Base-by-base conservation (phyloP, 2,888 invertebrate species). In the Eupithecia abbreviata region DNA sequence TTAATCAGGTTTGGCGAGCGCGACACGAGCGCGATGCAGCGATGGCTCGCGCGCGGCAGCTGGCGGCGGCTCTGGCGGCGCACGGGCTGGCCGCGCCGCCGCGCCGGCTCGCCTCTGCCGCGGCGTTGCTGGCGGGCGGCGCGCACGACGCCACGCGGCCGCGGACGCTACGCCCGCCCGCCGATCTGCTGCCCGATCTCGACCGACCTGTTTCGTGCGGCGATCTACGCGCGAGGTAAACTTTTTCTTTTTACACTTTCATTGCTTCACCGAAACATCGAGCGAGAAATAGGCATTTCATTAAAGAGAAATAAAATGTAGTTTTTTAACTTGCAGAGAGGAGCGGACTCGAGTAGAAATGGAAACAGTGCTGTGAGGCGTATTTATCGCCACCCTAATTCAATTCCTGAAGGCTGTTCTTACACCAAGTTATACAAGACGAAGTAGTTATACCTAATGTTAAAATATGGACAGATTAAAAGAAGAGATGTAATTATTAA, bases 21-120 rank as follows among this genome's bases (percentile, higher is more conserved):
- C 97, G 98, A 85, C 97, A 98, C 89, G 98, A 99, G 90, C 95
- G 99, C 84, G 98, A 98, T 90, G 96, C 98, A 92, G 98, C 98
- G 0, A 96, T 97, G 84, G 95, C 98, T 85, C 96, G 98, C 86
- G 97, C 98, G 85, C 96, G 98, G 78, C 98, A 98, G 90, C 94
- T 99, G 86, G 98, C 98, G 87, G 97, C 97, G 89, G 97, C 98
- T 88, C 95, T 98, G 93, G 98, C 98, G 90, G 96, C 96, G 79
- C 97, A 98, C 91, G 98, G 98, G 83, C 96, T 98, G 88, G 97
- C 97, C 87, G 97, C 97, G 81, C 97, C 97, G 81, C 97, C 97
- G 85, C 95, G 96, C 86, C 96, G 96, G 81, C 91, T 96, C 65
- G 96, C 96, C n/a, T 96, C 96, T 49, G 96, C 96, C 68, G 96